A percentile compares a stretch with the other conserved stretches of the same genome.
Conservation (phyloP, 1,140 invertebrate genomes). For the Pseudomyrmex flavicornis region DNA sequence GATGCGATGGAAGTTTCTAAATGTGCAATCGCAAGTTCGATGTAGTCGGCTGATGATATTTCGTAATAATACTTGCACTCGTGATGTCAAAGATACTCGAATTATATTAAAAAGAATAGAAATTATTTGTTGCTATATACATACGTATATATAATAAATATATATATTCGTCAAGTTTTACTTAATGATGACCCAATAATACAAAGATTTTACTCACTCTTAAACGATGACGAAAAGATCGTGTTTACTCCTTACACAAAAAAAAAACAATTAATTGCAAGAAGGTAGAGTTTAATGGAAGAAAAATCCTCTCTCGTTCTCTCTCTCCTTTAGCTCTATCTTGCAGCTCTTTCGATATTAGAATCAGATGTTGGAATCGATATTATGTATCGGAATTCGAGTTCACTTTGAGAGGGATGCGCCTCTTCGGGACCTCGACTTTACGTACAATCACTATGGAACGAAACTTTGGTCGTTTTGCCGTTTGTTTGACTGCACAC, state of each 20-base stretch:
- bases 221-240: neutral
- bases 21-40: slow-evolving; percentile 37
- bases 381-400: slow-evolving; percentile 12
- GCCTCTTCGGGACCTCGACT: neutral
- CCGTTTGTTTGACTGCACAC: slow-evolving; percentile 37
- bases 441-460: neutral
- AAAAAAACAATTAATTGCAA: neutral
- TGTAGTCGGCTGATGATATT: slow-evolving; percentile 14
- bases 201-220: slow-evolving; percentile 18
- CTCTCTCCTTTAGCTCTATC: neutral
- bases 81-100: too few species aligned
- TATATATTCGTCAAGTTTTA: too few species aligned
- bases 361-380: neutral
- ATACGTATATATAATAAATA: too few species aligned
- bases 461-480: neutral
- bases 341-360: neutral
- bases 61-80: too few species aligned
- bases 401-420: neutral
- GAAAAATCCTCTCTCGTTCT: neutral
- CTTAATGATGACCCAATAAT: neutral
- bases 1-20: slow-evolving; percentile 43
- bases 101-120: too few species aligned
- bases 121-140: too few species aligned
- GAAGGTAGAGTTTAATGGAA: neutral
- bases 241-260: neutral